Evolutionary conservation across 2,888 invertebrate species (phyloP).

Genomic region (Rutpela maculata): DNA sequence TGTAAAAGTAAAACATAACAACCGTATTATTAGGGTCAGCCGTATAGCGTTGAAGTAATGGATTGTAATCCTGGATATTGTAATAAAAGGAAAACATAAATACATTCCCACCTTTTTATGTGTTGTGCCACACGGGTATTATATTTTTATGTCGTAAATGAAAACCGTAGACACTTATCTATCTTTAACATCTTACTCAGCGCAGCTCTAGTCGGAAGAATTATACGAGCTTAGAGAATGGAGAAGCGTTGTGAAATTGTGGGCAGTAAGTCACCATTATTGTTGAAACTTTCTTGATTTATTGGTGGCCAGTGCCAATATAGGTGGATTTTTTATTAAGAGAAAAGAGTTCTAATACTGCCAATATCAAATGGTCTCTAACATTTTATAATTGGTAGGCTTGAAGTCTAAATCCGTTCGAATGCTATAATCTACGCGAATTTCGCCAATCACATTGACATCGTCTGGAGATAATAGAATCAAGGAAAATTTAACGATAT

Average conservation of each 20-base stretch:
- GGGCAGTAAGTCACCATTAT: not conserved
- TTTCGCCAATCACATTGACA: too few relatives aligned
- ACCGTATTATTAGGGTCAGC: not conserved
- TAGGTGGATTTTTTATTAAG: too few relatives aligned
- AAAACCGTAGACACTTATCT: not conserved
- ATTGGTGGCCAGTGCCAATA: not conserved
- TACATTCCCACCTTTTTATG: not conserved
- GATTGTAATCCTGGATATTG: not conserved
- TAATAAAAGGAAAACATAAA: not conserved
- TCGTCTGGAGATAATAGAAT: too few relatives aligned
- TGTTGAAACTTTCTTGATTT: not conserved
- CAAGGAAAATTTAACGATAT: too few relatives aligned
- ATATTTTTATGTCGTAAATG: not conserved
- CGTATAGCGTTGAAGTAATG: not conserved
- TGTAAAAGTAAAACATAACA: not conserved
- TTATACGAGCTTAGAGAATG: not conserved
- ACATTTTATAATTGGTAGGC: too few relatives aligned
- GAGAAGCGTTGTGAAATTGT: not conserved
- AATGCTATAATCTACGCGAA: too few relatives aligned
- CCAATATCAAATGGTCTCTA: too few relatives aligned
- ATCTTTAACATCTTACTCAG: not conserved
- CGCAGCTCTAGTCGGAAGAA: not conserved
- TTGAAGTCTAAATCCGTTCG: too few relatives aligned
- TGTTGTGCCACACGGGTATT: constrained; percentile 1
- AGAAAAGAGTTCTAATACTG: too few relatives aligned